Evolutionary conservation across 2,888 invertebrate species (phyloP).

Genomic region (Nomada hirtipes): DNA sequence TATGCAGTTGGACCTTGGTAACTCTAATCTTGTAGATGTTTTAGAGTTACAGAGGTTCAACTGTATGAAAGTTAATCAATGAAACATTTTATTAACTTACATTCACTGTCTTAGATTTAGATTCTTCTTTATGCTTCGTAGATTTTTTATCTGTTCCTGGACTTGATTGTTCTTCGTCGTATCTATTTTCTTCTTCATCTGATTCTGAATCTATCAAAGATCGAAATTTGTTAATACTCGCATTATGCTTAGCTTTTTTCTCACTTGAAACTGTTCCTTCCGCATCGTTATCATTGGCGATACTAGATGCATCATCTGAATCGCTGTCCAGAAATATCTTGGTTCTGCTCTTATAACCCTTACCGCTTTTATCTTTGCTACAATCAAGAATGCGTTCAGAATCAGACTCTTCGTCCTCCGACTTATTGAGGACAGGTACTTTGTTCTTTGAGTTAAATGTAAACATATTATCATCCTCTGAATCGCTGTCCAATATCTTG

Average conservation of each 20-base stretch:
- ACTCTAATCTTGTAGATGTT: no score
- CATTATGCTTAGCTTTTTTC: not conserved
- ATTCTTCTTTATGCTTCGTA: not conserved
- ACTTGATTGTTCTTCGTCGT: not conserved
- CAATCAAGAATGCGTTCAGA: not conserved
- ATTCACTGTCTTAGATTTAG: slow-evolving; percentile 5
- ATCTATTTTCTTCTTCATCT: slow-evolving; percentile 36
- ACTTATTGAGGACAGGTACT: not conserved
- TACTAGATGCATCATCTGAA: slow-evolving; percentile 64
- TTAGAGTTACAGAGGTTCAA: not conserved
- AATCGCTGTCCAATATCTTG: slow-evolving; percentile 38
- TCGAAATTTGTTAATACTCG: slow-evolving; percentile 16
- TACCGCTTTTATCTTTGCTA: not conserved
- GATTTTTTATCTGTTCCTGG: not conserved
- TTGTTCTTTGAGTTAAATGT: slow-evolving; percentile 4
- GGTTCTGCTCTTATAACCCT: not conserved
- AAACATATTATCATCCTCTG: slow-evolving; percentile 28
- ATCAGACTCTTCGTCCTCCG: not conserved
- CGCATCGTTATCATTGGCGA: not conserved
- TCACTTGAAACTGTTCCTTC: not conserved
- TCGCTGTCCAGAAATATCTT: slow-evolving; percentile 71
- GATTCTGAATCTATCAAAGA: slow-evolving; percentile 50
- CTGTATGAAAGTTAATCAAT: not conserved
- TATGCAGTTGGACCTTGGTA: no score
- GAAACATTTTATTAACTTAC: slow-evolving; percentile 8